phyloP scores from a whole-genome alignment of 1,140 invertebrate genomes.

The Sminthurides bifidus region DNA sequence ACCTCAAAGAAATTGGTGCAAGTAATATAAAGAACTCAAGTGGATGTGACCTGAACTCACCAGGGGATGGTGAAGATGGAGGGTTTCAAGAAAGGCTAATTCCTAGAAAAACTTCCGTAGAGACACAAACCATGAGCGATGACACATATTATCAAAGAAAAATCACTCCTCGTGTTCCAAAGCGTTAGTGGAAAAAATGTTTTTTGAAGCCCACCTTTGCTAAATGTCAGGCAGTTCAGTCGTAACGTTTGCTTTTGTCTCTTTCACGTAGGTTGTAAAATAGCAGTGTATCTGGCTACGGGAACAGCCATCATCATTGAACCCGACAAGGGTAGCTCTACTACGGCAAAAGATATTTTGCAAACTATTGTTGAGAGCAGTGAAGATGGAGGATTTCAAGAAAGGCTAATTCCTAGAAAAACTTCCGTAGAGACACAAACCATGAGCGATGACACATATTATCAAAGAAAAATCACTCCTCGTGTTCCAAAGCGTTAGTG shows the following conservation, averaged over 20 bases:
- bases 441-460: constrained; percentile 28
- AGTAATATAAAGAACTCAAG: neutral
- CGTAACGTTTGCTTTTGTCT: no score
- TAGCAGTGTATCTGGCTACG: constrained; percentile 31
- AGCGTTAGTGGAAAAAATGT: constrained; percentile 28
- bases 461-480: constrained; percentile 31
- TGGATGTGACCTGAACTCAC: constrained; percentile 8
- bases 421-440: constrained; percentile 32
- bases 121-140: constrained; percentile 30
- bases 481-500: constrained; percentile 31
- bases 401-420: constrained; percentile 25
- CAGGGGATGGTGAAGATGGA: constrained; percentile 29
- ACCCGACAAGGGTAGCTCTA: constrained; percentile 42
- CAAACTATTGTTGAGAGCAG: constrained; percentile 43
- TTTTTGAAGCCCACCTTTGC: no score
- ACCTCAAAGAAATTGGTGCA: constrained; percentile 14
- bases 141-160: constrained; percentile 31
- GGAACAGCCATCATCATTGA: constrained; percentile 37
- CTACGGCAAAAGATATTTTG: constrained; percentile 42
- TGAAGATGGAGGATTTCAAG: constrained; percentile 31
- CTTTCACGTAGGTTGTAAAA: constrained; percentile 30
- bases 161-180: constrained; percentile 31
- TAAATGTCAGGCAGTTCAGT: no score
- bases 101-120: constrained; percentile 30
- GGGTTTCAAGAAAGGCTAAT: constrained; percentile 28